Conservation (phyloP, 2,888 invertebrate species). For the Drosophila fulvimacula region DNA sequence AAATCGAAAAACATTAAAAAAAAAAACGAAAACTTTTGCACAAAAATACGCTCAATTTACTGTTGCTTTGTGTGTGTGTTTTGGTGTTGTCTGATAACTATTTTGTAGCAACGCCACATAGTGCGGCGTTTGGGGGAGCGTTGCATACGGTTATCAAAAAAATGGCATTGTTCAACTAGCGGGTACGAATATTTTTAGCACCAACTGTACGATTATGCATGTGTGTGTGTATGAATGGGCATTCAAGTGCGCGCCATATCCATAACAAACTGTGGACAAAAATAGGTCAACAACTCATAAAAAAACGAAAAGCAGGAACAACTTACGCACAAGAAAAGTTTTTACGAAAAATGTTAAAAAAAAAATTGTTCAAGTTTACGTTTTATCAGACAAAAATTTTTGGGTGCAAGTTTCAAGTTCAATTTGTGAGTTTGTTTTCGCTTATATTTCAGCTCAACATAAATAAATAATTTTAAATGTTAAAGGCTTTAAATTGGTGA, state of each 20-base stretch:
- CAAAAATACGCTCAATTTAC: constrained; percentile 53
- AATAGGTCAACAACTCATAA: constrained; percentile 48
- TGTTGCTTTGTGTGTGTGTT: constrained; percentile 26
- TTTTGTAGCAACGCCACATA: constrained; percentile 30
- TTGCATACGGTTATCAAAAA: constrained; percentile 31
- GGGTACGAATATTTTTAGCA: constrained; percentile 42
- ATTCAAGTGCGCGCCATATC: constrained; percentile 40
- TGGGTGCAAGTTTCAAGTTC: constrained; percentile 4
- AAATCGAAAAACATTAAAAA: not conserved
- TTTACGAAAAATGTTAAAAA: constrained; percentile 10
- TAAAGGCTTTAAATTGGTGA: constrained; percentile 8
- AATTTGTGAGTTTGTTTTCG: constrained; percentile 17
- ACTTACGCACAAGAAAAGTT: constrained; percentile 1
- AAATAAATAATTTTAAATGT: constrained; percentile 41
- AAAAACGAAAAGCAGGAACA: not conserved
- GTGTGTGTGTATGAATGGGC: constrained; percentile 22
- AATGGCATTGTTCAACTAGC: constrained; percentile 45
- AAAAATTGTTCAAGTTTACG: constrained; percentile 9
- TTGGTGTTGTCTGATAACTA: constrained; percentile 36
- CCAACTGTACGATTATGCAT: constrained; percentile 16
- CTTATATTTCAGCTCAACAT: not conserved
- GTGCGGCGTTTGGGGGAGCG: constrained; percentile 6
- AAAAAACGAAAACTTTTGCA: constrained; percentile 26
- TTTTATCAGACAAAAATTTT: constrained; percentile 6
- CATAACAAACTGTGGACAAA: constrained; percentile 34